Percentiles rank a stretch among this genome's conserved stretches.
phyloP scores from a whole-genome alignment of 1,140 invertebrate species.

The Conus ventricosus region DNA sequence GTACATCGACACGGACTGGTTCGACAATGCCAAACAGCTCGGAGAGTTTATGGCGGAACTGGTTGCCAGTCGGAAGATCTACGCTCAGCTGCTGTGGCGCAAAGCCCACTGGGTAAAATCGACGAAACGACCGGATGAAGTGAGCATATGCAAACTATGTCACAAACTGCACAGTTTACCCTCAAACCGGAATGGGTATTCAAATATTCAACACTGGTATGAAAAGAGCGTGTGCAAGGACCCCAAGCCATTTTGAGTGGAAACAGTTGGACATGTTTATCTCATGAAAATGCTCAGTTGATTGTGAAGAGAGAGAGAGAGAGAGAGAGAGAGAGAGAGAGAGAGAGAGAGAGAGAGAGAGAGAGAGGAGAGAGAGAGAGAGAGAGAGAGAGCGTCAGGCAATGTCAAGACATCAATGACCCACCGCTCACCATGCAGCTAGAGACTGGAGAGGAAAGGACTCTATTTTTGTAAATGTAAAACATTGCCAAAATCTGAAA shows the following conservation, averaged over 20 bases:
- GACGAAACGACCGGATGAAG: not conserved
- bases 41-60: slow-evolving; percentile 77
- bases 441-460: too few species aligned
- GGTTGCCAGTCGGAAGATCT: slow-evolving; percentile 63
- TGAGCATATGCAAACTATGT: slow-evolving; percentile 18
- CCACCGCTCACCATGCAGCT: too few species aligned
- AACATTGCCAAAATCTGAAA: too few species aligned
- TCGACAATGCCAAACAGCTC: slow-evolving; percentile 75
- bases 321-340: too few species aligned
- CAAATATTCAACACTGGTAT: slow-evolving; percentile 17
- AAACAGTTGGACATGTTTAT: not conserved
- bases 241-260: not conserved
- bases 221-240: not conserved
- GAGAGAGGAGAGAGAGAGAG: too few species aligned
- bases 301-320: too few species aligned
- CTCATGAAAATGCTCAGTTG: too few species aligned
- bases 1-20: slow-evolving; percentile 80
- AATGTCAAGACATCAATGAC: too few species aligned
- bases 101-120: slow-evolving; percentile 24
- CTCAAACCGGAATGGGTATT: slow-evolving; percentile 7
- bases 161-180: slow-evolving; percentile 5
- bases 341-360: too few species aligned
- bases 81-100: slow-evolving; percentile 61
- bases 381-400: too few species aligned
- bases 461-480: too few species aligned